Base-by-base conservation (phyloP, 2,888 invertebrate genomes). In the Elmis aenea region DNA sequence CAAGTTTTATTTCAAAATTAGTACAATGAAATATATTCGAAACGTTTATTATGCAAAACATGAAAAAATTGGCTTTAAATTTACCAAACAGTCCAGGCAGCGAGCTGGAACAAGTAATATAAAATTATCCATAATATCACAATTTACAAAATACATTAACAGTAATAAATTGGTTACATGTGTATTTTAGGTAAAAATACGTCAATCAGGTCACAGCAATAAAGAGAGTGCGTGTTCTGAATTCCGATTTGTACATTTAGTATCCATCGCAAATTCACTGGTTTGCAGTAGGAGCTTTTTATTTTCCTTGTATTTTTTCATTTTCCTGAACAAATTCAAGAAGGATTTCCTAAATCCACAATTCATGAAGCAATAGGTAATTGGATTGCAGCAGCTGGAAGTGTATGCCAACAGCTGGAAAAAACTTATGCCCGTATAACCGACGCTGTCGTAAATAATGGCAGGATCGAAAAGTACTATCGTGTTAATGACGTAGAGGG, bases 331-430 rank as follows among this genome's bases (percentile, higher is more conserved):
- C 18, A 75, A 69, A 39, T 73, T 68, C 12, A 77, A 60, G 55
- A 82, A 79, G 4, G 76, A 74, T 46, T 76, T 75, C n/a, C 80
- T 64, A 59, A 81, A 81, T 39, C 76, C 76, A 35, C 71, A 70
- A 63, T 81, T 81, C 77, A 81, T 76, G 59, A 81, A 81, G 58
- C 81, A 80, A 60, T 81, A 80, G 2, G 81, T 81, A 49, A 82
- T 78, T 3, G 81, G 81, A 58, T 82, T 82, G 54, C 76, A 77
- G 57, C 79, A 80, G 27, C 76, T 73, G 5, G 77, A 77, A 2
- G 73, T 66, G 55, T 79, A 81, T 3, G 77, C 75, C 28, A 80
- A 56, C 8, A 79, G 64, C 46, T 77, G 77, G 28, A 77, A 67
- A 38, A 74, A 66, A 24, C 73, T 71, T 38, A 77, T 70, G 2